A percentile compares a stretch with the other conserved stretches of the same genome.
phyloP scores from a whole-genome alignment of 2,113 vertebrate species.

The Dicaeum eximium region DNA sequence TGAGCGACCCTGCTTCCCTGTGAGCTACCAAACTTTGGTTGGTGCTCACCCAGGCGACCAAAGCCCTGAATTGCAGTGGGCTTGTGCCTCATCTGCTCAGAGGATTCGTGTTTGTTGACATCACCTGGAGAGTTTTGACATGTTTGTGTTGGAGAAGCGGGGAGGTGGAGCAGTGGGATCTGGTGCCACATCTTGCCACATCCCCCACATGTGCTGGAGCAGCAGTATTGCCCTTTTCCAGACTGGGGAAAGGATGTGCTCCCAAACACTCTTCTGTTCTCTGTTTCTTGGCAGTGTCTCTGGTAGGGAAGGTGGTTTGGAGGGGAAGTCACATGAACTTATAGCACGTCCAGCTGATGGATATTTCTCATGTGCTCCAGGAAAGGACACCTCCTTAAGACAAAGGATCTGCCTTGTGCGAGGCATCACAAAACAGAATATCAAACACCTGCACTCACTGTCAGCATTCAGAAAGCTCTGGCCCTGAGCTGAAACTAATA shows the following conservation, averaged over 20 bases:
- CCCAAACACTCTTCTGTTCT: not conserved
- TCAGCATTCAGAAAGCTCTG: not conserved
- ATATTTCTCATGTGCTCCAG: not conserved
- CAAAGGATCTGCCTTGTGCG: not conserved
- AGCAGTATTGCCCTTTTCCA: not conserved
- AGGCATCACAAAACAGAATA: not conserved
- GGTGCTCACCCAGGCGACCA: not conserved
- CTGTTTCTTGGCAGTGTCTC: not conserved
- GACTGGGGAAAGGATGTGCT: not conserved
- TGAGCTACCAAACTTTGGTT: not conserved
- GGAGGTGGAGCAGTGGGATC: not conserved
- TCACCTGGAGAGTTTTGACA: not conserved
- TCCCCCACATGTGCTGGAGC: not conserved
- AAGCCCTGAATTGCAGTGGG: fast-evolving
- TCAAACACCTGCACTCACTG: not conserved
- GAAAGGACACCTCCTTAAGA: not conserved
- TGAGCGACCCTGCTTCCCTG: fast-evolving
- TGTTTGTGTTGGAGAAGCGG: not conserved
- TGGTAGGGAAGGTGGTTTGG: not conserved
- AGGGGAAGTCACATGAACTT: not conserved
- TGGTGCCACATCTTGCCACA: too few species aligned
- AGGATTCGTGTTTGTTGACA: fast-evolving
- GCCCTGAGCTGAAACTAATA: not conserved
- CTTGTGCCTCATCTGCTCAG: not conserved
- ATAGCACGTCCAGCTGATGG: not conserved